Base-by-base conservation (phyloP, 2,797 vertebrate genomes). In the Clarias platycephalus region DNA sequence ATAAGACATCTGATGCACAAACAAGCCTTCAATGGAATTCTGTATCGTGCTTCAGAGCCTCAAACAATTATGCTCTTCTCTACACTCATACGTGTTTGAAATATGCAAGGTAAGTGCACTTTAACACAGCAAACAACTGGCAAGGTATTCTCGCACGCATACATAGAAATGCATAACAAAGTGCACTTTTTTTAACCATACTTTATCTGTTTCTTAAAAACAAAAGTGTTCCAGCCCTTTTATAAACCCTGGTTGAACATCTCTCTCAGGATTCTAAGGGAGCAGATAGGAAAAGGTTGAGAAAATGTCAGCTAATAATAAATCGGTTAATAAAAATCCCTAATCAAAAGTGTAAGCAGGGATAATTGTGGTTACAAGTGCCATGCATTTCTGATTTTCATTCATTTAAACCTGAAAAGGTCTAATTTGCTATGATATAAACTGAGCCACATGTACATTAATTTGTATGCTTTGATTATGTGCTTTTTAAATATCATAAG, bases 261-360 rank as follows among this genome's bases (percentile, higher is more conserved):
- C 89, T 94, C 90, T 86, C 88, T 83, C 89, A 89, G 85, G 89
- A 91, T 90, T 88, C 31, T 88, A 90, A 92, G 85, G 63, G 78
- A 90, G 89, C 90, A 92, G 81, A 89, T 10, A 84, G 80, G 71
- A 84, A 93, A 94, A 93, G 92, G 93, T 92, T 92, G 90, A 57
- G 74, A 34, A 76, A 76, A 75, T 74, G 71, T 74, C 71, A 75
- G 72, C 53, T 76, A 53, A 53, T 13, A 22, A 22, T 20, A 24
- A 60, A 60, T 60, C 6, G 7, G 6, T 5, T 60, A 53, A 53
- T 60, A 49, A 66, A 34, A 72, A 37, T 26, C 13, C 24, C 40
- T 72, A 16, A 49, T 26, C 40, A 72, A 49, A 72, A 72, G 72
- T 53, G 57, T 28, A 75, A 57, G 16, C 49, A 57, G 8, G 4